These are phyloP conservation scores for Eutrigla gurnardus DNA, from an alignment of 2,797 vertebrate genomes.

Conservation along the genomic window DNA sequence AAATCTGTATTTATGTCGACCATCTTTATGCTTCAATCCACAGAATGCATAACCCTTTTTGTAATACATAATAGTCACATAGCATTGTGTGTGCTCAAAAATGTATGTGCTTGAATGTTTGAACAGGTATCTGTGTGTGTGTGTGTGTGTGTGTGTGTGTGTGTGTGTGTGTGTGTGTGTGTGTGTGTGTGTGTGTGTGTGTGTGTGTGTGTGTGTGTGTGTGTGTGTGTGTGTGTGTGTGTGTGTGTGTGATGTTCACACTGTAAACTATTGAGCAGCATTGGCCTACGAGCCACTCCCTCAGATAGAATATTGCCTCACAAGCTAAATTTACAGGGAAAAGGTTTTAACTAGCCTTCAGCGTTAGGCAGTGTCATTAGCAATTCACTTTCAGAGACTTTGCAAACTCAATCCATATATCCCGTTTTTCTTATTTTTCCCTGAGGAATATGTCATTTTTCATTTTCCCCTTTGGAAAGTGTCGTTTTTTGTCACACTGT, in stretches of 20 bases:
- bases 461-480: conserved; percentile 47
- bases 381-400: conserved; percentile 70
- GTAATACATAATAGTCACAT: conserved; percentile 9
- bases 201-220: not conserved
- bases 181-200: too few relatives aligned
- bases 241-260: conserved; percentile 17
- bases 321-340: conserved; percentile 76
- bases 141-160: too few relatives aligned
- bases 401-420: conserved; percentile 67
- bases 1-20: conserved; percentile 19
- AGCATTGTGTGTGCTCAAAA: not conserved
- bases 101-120: not conserved
- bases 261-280: conserved; percentile 50
- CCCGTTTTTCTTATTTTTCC: conserved; percentile 51
- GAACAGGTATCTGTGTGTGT: not conserved
- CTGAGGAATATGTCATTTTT: conserved; percentile 61
- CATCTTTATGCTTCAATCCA: not conserved
- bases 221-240: not conserved
- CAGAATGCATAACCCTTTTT: conserved; percentile 27
- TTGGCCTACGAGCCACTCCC: conserved; percentile 53
- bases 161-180: not conserved
- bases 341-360: conserved; percentile 75
- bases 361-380: conserved; percentile 70
- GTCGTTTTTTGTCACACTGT: conserved; percentile 28
- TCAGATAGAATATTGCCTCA: conserved; percentile 72